Evolutionary conservation across 53 echinoderm and acorn worm species (phyloP), one percentile per base, ranked within the genome.

Genomic region (Patiria pectinifera): DNA sequence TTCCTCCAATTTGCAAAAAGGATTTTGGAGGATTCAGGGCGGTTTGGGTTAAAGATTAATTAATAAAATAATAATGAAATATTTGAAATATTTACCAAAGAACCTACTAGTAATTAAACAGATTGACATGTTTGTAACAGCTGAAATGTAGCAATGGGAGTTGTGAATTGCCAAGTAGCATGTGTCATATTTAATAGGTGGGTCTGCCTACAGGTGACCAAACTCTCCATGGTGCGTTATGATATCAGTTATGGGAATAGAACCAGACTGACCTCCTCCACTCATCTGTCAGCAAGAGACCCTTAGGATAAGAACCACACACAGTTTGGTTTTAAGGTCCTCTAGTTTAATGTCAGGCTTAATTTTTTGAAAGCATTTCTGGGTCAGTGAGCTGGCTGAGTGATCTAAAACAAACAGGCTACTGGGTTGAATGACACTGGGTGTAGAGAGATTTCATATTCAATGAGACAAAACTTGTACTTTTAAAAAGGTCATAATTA

Each of bases 351-450:
- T 45, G 45, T 24, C 78, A 14, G 4, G 48, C 26, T 48, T 19
- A 48, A 86, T 86, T 86, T 86, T 74, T 74, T 44, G 86, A 75
- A 43, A 74, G 86, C 53, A 75, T 86, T 86, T 86, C 88, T 78
- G 62, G 88, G 88, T 88, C 88, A 88, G 25, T 61, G 78, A 61
- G 77, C 77, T 62, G 16, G 48, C 19, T 14, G n/a, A 59, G 48
- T 48, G 72, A 23, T 24, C 77, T 77, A 77, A 88, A 86, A 86
- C 72, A 53, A 86, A 25, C 24, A 59, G 48, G 60, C 61, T 58
- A 59, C 7, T 53, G 26, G 58, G 88, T 59, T 88, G 78, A 88
- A 78, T 45, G 78, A 76, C 88, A 77, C 49, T 12, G 6, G 13
- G 47, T 21, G n/a, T 35, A 35, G 43, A 15, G 19, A 74, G 25